Conservation (phyloP, 2,113 vertebrate species). For the Neopipo cinnamomea region DNA sequence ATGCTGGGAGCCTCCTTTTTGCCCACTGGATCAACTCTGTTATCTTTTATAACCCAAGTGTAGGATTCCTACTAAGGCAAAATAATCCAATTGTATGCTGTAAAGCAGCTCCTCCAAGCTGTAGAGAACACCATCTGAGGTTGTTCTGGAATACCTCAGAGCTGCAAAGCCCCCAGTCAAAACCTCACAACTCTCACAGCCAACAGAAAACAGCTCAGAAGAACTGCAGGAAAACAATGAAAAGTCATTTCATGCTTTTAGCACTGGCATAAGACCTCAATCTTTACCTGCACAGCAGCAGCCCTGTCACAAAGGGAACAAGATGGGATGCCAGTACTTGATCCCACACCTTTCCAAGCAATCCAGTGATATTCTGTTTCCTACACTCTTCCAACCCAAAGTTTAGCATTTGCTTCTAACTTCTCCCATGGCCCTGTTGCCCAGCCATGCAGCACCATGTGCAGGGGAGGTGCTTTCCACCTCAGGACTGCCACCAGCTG, state of each 20-base stretch:
- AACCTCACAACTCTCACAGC: not conserved
- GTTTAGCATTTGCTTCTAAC: not conserved
- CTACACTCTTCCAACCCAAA: not conserved
- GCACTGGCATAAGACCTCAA: not conserved
- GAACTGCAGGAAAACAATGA: not conserved
- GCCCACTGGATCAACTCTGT: not conserved
- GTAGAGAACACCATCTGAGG: not conserved
- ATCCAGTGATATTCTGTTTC: not conserved
- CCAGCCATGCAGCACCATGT: fast-evolving
- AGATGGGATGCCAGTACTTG: not conserved
- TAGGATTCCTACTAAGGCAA: not conserved
- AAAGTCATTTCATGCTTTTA: not conserved
- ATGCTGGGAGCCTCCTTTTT: not conserved
- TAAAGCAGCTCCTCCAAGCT: not conserved
- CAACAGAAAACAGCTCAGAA: not conserved
- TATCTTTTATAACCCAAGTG: not conserved
- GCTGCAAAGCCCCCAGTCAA: not conserved
- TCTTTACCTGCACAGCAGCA: not conserved
- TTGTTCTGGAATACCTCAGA: not conserved
- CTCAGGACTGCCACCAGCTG: not conserved
- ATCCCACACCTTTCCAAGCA: not conserved
- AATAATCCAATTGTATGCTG: not conserved
- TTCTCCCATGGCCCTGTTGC: fast-evolving
- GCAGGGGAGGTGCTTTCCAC: not conserved
- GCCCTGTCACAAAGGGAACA: not conserved